These are phyloP conservation scores for Sprattus sprattus DNA, from an alignment of 2,113 vertebrate species.

Conservation along the genomic window DNA sequence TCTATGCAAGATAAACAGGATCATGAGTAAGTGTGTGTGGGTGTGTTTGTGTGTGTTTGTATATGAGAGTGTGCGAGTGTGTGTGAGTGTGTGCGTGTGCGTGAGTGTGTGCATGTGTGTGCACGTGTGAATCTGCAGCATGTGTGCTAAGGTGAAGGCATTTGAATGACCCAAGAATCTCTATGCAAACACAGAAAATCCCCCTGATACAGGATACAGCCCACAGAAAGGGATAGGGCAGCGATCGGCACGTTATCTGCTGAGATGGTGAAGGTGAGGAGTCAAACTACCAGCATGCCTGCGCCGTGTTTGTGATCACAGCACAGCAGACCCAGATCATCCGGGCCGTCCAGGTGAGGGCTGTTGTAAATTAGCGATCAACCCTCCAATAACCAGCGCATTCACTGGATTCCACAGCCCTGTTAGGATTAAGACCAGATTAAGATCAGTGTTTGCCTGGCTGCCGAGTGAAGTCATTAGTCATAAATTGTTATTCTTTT, in stretches of 20 bases:
- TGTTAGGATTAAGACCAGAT: conserved; percentile 39
- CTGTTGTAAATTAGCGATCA: conserved; percentile 58
- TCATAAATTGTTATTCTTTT: not conserved
- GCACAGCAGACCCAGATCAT: conserved; percentile 48
- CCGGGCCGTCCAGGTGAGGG: conserved; percentile 46
- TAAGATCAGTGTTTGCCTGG: conserved; percentile 47
- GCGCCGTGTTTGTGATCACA: conserved; percentile 47
- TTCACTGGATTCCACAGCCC: not conserved
- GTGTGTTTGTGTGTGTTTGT: not conserved
- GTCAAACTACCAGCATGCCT: conserved; percentile 51
- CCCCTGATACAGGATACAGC: not conserved
- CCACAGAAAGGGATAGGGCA: not conserved
- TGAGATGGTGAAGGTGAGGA: conserved; percentile 41
- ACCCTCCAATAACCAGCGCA: conserved; percentile 49
- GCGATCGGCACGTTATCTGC: not conserved
- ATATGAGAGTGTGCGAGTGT: not conserved
- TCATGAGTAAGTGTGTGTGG: not conserved
- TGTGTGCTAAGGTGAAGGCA: not conserved
- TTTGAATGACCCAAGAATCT: not conserved
- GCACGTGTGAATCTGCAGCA: not conserved
- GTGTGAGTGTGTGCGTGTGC: not conserved
- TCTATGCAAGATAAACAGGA: not conserved
- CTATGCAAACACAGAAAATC: not conserved
- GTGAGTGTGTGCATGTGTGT: not conserved
- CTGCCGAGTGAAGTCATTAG: conserved; percentile 40